phyloP scores from a whole-genome alignment of 1,140 invertebrate species.

The Steinernema khuongi region DNA sequence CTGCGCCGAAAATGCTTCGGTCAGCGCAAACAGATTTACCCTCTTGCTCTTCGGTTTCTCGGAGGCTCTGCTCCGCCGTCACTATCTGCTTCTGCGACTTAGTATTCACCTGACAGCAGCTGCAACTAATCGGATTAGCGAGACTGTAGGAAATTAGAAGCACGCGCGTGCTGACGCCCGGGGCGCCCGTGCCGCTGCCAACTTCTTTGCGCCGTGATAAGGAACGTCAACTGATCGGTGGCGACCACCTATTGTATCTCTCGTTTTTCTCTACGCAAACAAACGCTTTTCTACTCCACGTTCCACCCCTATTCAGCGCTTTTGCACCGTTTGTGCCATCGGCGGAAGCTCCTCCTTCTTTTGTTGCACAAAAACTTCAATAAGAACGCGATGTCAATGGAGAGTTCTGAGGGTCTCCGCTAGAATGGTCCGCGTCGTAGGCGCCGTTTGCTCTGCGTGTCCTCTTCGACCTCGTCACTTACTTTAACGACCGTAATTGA shows the following conservation, averaged over 20 bases:
- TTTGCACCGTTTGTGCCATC: no score
- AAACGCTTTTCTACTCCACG: no score
- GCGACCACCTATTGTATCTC: no score
- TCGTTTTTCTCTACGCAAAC: no score
- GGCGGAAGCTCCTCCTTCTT: no score
- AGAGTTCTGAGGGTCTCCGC: no score
- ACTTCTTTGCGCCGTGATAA: neutral
- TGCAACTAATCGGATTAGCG: neutral
- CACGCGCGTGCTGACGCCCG: neutral
- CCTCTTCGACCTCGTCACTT: neutral
- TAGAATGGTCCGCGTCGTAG: neutral
- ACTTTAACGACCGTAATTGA: slow-evolving; percentile 9
- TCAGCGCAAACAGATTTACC: slow-evolving; percentile 14
- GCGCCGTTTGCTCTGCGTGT: neutral
- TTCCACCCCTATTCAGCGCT: no score
- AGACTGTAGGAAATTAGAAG: slow-evolving; percentile 10
- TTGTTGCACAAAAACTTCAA: no score
- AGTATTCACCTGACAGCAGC: slow-evolving; percentile 5
- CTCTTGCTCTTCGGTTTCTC: slow-evolving; percentile 7
- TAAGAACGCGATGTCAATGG: neutral
- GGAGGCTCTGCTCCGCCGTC: neutral
- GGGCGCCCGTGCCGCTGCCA: no score
- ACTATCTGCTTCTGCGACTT: slow-evolving; percentile 1
- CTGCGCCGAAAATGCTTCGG: slow-evolving; percentile 8
- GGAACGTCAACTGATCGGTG: no score